Evolutionary conservation across 2,797 vertebrate species (phyloP).

Genomic region (Pseudochaenichthys georgianus): DNA sequence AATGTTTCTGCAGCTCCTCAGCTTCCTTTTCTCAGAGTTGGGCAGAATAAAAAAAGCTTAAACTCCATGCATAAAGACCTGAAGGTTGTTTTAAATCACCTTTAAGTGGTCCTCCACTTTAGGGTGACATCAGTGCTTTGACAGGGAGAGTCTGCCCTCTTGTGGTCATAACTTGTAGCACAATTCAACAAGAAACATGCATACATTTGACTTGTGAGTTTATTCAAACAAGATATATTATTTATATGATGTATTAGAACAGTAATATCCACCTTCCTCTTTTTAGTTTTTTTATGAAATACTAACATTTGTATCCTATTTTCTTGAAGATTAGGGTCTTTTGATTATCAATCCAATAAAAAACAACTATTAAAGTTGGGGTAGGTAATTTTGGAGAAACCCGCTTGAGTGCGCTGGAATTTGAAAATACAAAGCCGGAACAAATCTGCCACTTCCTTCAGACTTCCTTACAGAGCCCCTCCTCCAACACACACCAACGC

Average conservation of each 20-base stretch:
- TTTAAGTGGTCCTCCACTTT: background rate
- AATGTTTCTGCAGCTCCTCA: background rate
- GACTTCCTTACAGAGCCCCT: no score
- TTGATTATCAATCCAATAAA: background rate
- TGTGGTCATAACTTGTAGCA: constrained; percentile 57
- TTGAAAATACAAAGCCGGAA: no score
- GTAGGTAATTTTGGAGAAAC: no score
- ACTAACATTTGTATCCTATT: background rate
- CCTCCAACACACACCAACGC: no score
- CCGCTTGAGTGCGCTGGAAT: no score
- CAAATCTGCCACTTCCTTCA: no score
- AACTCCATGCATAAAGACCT: background rate
- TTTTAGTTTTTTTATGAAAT: no score
- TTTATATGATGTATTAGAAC: background rate
- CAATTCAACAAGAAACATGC: constrained; percentile 19
- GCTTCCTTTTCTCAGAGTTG: background rate
- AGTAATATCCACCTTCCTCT: background rate
- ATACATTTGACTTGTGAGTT: background rate
- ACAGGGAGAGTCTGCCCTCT: constrained; percentile 70
- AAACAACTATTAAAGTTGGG: no score
- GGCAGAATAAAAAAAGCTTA: background rate
- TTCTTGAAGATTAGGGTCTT: background rate
- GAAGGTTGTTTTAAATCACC: background rate
- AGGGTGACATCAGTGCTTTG: constrained; percentile 11
- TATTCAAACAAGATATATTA: background rate